Percentiles rank a stretch among this genome's conserved stretches.
Conservation (phyloP, 2,113 vertebrate genomes). For the Petromus typicus region DNA sequence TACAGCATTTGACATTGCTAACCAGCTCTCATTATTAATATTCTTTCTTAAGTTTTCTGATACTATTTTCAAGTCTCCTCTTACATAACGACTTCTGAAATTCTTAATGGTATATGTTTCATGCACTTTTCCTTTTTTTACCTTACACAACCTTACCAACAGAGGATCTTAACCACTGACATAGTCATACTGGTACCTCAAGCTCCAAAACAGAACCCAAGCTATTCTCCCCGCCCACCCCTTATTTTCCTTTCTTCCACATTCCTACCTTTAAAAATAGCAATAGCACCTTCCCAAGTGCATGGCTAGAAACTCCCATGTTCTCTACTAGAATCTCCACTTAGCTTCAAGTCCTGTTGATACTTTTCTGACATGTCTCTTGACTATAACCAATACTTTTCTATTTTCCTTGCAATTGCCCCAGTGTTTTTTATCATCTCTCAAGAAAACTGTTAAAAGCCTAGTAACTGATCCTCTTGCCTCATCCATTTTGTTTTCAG, state of each 20-base stretch:
- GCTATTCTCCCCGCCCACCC: not conserved
- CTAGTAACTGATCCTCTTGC: not conserved
- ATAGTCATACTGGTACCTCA: not conserved
- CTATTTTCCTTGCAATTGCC: not conserved
- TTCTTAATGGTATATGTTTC: not conserved
- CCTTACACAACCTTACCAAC: not conserved
- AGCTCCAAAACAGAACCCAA: not conserved
- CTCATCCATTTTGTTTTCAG: not conserved
- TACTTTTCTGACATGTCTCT: not conserved
- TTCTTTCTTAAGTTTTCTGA: slow-evolving; percentile 14
- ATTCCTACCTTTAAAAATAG: not conserved
- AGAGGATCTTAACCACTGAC: not conserved
- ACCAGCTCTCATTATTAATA: slow-evolving; percentile 20
- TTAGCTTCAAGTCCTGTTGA: not conserved
- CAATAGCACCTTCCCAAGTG: not conserved
- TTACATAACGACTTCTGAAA: not conserved
- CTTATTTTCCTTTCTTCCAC: not conserved
- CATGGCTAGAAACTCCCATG: not conserved
- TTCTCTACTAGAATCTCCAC: not conserved
- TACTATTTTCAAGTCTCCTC: not conserved
- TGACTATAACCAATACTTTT: not conserved
- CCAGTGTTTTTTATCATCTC: not conserved
- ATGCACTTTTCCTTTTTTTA: not conserved
- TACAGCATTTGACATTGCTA: not conserved
- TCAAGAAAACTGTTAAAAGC: not conserved